Evolutionary conservation across 2,797 vertebrate genomes (phyloP).

Genomic region (Hippopotamyrus pictus): DNA sequence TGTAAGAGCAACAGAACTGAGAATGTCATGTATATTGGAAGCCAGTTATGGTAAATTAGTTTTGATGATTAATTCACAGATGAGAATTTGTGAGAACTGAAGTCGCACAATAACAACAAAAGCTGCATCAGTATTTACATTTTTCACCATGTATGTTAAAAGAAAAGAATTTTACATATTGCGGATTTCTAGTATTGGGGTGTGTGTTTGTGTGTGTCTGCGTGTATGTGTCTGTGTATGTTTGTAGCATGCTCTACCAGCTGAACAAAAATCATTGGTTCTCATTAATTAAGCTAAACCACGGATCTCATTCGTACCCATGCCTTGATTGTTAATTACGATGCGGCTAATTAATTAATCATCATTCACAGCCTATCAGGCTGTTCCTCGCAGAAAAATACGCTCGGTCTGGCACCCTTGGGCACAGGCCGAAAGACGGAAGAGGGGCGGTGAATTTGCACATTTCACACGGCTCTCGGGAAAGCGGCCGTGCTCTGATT

Average conservation of each 20-base stretch:
- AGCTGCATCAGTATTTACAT: not conserved
- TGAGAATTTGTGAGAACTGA: not conserved
- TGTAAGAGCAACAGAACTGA: not conserved
- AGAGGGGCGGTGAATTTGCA: not conserved
- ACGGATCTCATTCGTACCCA: conserved; percentile 28
- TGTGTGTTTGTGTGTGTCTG: not conserved
- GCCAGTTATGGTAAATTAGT: not conserved
- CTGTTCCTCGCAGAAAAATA: not conserved
- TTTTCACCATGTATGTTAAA: not conserved
- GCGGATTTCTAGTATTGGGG: not conserved
- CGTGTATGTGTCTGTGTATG: not conserved
- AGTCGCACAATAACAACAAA: not conserved
- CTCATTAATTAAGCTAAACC: conserved; percentile 24
- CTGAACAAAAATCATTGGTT: conserved; percentile 26
- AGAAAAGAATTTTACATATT: not conserved
- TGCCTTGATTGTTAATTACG: not conserved
- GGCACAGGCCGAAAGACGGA: not conserved
- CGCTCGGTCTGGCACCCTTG: not conserved
- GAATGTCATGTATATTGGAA: not conserved
- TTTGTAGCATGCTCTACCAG: conserved; percentile 40
- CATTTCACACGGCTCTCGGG: not conserved
- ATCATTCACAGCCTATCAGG: not conserved
- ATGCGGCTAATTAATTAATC: not conserved
- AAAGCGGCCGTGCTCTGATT: not conserved
- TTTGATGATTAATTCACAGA: not conserved